Conservation (phyloP, 2,797 vertebrate genomes). For the Prunella strophiata region DNA sequence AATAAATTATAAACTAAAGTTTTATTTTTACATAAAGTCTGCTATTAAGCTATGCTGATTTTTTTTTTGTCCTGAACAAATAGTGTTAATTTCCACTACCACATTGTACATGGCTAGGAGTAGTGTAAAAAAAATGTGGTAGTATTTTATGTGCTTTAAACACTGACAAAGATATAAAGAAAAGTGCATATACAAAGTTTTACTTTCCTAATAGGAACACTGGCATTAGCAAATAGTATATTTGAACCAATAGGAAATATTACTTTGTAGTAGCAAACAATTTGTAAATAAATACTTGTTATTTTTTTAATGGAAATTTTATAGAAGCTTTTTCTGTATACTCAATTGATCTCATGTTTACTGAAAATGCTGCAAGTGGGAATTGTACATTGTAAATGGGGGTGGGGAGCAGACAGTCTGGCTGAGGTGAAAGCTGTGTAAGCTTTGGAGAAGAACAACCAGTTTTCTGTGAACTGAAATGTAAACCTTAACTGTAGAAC, state of each 20-base stretch:
- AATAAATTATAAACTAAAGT: slow-evolving; percentile 31
- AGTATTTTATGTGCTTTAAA: slow-evolving; percentile 31
- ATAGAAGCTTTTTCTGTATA: slow-evolving; percentile 80
- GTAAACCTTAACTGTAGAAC: slow-evolving; percentile 54
- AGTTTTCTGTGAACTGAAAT: slow-evolving; percentile 54
- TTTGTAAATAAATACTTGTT: slow-evolving; percentile 78
- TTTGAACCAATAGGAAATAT: slow-evolving; percentile 60
- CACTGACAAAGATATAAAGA: slow-evolving; percentile 18
- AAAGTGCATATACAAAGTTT: slow-evolving; percentile 29
- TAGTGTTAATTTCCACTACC: slow-evolving; percentile 43
- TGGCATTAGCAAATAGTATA: slow-evolving; percentile 58
- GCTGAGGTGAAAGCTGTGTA: slow-evolving; percentile 34
- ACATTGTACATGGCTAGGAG: not conserved
- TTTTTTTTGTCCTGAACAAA: not conserved
- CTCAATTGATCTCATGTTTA: slow-evolving; percentile 60
- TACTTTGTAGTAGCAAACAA: slow-evolving; percentile 74
- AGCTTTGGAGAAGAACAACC: slow-evolving; percentile 4
- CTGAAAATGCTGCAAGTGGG: slow-evolving; percentile 66
- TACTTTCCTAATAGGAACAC: slow-evolving; percentile 58
- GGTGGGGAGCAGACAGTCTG: slow-evolving; percentile 5
- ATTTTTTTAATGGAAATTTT: slow-evolving; percentile 81
- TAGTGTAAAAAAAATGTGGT: not conserved
- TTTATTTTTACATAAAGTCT: slow-evolving; percentile 36
- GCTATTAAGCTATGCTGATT: not conserved
- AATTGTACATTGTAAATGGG: not conserved